A percentile compares a stretch with the other conserved stretches of the same genome.
phyloP scores from a whole-genome alignment of 2,113 vertebrate species.

The Eulemur rufifrons region DNA sequence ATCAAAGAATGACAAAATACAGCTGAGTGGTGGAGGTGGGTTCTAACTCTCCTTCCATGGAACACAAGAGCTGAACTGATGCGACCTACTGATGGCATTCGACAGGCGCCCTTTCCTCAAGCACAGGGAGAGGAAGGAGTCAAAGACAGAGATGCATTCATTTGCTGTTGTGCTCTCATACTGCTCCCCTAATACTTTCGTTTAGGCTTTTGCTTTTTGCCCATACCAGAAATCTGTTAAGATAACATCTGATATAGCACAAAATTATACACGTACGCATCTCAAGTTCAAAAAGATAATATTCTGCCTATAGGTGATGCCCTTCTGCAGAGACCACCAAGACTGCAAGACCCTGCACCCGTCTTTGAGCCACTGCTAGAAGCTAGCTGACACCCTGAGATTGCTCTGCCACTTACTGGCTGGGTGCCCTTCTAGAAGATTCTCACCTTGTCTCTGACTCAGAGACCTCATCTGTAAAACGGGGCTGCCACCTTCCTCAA shows the following conservation, averaged over 20 bases:
- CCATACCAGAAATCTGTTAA: neutral
- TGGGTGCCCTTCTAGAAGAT: neutral
- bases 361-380: neutral
- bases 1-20: neutral
- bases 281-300: neutral
- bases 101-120: neutral
- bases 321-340: neutral
- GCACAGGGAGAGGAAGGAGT: neutral
- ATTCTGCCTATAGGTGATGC: neutral
- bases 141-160: neutral
- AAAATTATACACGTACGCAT: neutral
- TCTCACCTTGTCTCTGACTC: neutral
- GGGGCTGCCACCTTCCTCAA: neutral
- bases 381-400: too few species aligned
- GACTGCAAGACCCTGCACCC: neutral
- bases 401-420: neutral
- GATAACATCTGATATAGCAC: neutral
- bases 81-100: too few species aligned
- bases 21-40: rapidly evolving
- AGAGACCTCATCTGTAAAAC: neutral
- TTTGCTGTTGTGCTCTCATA: neutral
- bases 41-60: neutral
- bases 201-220: neutral
- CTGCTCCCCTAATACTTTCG: neutral
- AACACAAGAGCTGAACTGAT: too few species aligned